A percentile compares a stretch with the other conserved stretches of the same genome.
phyloP scores from a whole-genome alignment of 2,888 invertebrate species.

The Alviniconcha strummeri region DNA sequence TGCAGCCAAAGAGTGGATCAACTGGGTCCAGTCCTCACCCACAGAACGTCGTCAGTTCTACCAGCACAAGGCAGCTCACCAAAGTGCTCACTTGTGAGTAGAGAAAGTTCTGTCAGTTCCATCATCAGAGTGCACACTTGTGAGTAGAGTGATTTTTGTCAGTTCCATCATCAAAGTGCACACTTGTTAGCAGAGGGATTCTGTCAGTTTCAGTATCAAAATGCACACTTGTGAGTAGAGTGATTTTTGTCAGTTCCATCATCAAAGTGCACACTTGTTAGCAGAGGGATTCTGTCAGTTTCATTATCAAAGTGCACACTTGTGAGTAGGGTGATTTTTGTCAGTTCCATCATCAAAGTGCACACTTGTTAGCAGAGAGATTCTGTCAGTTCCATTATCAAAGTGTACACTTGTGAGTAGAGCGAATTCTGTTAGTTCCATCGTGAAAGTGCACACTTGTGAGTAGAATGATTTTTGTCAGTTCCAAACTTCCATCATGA shows the following conservation, averaged over 20 bases:
- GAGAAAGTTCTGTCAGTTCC: not conserved
- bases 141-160: constrained; percentile 2
- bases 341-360: no score
- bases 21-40: constrained; percentile 66
- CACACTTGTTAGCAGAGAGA: no score
- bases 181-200: constrained; percentile 43
- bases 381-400: not conserved
- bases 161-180: constrained; percentile 53
- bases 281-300: no score
- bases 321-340: not conserved
- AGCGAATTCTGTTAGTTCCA: no score
- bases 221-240: not conserved
- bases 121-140: not conserved
- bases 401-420: no score
- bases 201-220: not conserved
- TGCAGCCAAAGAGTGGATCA: constrained; percentile 64
- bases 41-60: constrained; percentile 61
- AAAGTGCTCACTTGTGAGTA: constrained; percentile 44
- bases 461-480: no score
- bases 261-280: no score
- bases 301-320: not conserved
- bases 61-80: constrained; percentile 42
- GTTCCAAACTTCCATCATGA: no score
- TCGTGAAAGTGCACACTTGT: no score
- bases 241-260: not conserved